Conservation (phyloP, 2,888 invertebrate species). For the Andrena trimmerana region DNA sequence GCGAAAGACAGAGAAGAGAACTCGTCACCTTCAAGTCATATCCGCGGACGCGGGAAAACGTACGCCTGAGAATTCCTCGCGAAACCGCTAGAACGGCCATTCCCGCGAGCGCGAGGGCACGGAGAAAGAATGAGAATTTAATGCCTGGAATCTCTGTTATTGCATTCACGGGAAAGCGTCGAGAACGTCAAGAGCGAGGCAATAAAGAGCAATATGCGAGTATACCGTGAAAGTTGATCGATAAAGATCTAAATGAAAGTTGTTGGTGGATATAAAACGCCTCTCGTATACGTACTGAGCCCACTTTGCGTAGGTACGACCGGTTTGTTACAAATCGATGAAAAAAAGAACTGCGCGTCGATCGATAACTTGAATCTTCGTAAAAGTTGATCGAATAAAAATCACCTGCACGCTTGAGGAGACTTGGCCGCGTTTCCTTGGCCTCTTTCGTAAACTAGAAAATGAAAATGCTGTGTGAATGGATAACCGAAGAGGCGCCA, state of each 20-base stretch:
- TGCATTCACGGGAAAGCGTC: slow-evolving; percentile 50
- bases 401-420: neutral
- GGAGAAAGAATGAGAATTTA: slow-evolving; percentile 9
- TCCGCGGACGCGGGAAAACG: slow-evolving; percentile 1
- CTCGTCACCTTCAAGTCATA: slow-evolving; percentile 13
- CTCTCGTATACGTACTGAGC: slow-evolving; percentile 43
- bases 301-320: slow-evolving; percentile 69
- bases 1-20: neutral
- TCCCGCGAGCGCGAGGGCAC: neutral
- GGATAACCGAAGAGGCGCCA: neutral
- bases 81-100: neutral
- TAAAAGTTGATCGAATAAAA: slow-evolving; percentile 28
- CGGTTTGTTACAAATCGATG: slow-evolving; percentile 58
- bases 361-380: slow-evolving; percentile 53
- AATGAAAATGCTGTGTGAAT: neutral
- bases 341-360: slow-evolving; percentile 51
- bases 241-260: slow-evolving; percentile 75
- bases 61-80: neutral
- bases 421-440: slow-evolving; percentile 11
- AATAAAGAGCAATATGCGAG: slow-evolving; percentile 64
- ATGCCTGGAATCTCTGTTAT: slow-evolving; percentile 3
- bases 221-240: slow-evolving; percentile 72
- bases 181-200: slow-evolving; percentile 37
- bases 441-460: neutral
- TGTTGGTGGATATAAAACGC: slow-evolving; percentile 66